Percentiles rank a stretch among this genome's conserved stretches.
Evolutionary conservation across 2,113 vertebrate species (phyloP).

Genomic region (Diadophis punctatus): DNA sequence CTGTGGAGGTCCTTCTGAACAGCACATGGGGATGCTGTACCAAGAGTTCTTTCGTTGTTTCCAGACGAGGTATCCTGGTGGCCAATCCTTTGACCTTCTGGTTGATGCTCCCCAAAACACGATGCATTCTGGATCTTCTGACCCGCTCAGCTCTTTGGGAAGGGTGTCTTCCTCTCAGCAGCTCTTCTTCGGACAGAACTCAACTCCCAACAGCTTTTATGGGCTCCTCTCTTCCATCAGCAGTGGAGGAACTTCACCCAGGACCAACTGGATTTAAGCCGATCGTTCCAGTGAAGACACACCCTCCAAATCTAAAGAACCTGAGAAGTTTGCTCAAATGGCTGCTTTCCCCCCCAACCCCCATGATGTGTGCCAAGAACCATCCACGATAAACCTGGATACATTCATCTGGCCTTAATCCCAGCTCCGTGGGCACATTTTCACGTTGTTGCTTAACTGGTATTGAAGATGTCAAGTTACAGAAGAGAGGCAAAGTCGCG

Average conservation of each 20-base stretch:
- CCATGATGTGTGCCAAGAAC: not conserved
- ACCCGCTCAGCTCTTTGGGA: not conserved
- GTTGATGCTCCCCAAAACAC: not conserved
- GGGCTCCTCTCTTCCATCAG: not conserved
- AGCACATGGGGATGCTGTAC: fast-evolving
- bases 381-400: not conserved
- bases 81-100: not conserved
- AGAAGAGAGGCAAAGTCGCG: fast-evolving
- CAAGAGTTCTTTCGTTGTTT: no score
- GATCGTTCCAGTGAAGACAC: not conserved
- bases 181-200: not conserved
- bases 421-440: not conserved
- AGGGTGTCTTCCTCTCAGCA: not conserved
- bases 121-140: not conserved
- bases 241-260: no score
- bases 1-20: not conserved
- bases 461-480: not conserved
- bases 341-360: not conserved
- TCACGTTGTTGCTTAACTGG: not conserved
- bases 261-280: not conserved
- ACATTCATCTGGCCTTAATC: not conserved
- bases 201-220: not conserved
- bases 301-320: not conserved
- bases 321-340: not conserved
- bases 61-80: not conserved